Evolutionary conservation across 2,888 invertebrate species (phyloP), one percentile per base, ranked within the genome.

Genomic region (Ophioninae sp.): DNA sequence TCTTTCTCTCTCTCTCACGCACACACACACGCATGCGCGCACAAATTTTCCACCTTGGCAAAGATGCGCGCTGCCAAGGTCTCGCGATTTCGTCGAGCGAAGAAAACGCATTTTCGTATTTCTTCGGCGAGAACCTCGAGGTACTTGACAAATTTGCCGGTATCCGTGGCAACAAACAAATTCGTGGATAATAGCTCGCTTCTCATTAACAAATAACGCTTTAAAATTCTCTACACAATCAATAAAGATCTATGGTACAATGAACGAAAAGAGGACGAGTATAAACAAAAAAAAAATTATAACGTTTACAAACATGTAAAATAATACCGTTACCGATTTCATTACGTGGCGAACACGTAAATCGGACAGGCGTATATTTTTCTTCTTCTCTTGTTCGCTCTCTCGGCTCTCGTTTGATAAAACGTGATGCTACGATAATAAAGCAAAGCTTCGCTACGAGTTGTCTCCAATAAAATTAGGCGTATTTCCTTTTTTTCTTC

Each of bases 221-320:
- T 81, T 79, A 80, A 81, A 80, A 78, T 85, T 83, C 84, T 84
- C 82, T 82, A 82, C 76, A 82, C 79, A 74, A 84, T 84, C 59
- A 79, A 82, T 83, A 65, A 80, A 50, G 72, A 57, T 77, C 82
- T 80, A 83, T 77, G 23, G 67, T 76, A 76, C 68, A 76, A 59
- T 72, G 73, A 77, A 81, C 61, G 21, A 68, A 64, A 17, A 20
- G 23, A 69, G 0, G 8, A 59, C 57, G n/a, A 59, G 2, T 41
- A 21, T 30, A 30, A 30, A 30, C 30, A 1, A 13, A 61, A 30
- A 77, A 69, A 17, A 8, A 62, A 79, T 41, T 21, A n/a, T 0
- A 70, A 70, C 20, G 37, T n/a, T 57, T 70, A 57, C 17, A 57
- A 70, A 70, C 57, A 56, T 57, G 37, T 30, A 61, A 61, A 67